These are phyloP conservation scores for Australoheros facetus DNA, from an alignment of 2,797 vertebrate genomes.

Conservation along the genomic window DNA sequence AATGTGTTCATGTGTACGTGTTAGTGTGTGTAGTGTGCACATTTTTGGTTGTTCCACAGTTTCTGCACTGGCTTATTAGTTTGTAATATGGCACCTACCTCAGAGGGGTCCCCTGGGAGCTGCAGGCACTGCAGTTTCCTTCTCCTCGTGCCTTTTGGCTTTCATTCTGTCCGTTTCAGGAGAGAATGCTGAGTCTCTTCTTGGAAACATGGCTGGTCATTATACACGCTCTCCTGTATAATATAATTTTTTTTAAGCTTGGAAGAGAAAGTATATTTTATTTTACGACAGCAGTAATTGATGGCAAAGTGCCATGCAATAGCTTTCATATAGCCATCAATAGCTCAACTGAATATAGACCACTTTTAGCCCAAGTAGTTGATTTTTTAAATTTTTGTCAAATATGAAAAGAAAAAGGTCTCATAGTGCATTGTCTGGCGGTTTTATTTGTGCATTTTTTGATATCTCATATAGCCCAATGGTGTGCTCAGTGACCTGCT, in stretches of 20 bases:
- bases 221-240: not conserved
- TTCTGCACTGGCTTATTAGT: slow-evolving; percentile 31
- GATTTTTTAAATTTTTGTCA: not conserved
- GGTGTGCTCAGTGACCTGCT: not conserved
- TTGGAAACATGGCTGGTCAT: not conserved
- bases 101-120: slow-evolving; percentile 9
- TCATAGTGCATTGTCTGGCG: not conserved
- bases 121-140: not conserved
- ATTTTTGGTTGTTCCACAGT: slow-evolving; percentile 7
- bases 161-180: not conserved
- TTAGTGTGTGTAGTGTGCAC: not conserved
- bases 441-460: not conserved
- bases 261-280: not conserved
- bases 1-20: slow-evolving; percentile 22
- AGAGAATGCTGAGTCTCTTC: not conserved
- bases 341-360: not conserved
- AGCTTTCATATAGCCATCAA: not conserved
- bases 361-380: not conserved
- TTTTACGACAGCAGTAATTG: too few relatives aligned
- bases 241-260: not conserved
- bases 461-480: not conserved
- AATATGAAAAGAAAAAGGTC: not conserved
- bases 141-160: not conserved
- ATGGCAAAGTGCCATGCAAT: not conserved
- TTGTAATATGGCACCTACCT: slow-evolving; percentile 33